These are phyloP conservation scores for Dolichoris vasculosae DNA, from an alignment of 1,140 invertebrate species.

Conservation along the genomic window DNA sequence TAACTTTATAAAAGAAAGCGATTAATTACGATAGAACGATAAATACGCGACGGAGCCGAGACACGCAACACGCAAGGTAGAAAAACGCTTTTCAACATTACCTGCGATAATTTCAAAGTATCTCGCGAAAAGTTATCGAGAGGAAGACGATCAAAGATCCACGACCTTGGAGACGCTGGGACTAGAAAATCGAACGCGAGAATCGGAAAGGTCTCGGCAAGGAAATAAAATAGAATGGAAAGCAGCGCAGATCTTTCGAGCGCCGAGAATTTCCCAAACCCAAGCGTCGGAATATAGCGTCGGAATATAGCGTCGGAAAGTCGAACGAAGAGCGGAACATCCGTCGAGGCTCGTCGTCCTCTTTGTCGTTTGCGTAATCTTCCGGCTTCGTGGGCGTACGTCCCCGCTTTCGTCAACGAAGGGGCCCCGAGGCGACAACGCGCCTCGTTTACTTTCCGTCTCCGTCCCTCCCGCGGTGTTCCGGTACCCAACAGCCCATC, in stretches of 20 bases:
- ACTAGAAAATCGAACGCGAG: no score
- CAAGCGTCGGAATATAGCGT: no score
- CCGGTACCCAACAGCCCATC: slow-evolving; percentile 54
- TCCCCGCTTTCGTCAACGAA: background rate
- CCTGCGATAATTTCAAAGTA: background rate
- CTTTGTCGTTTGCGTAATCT: slow-evolving; percentile 38
- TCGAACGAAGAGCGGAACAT: background rate
- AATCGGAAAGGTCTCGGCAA: no score
- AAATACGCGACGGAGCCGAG: background rate
- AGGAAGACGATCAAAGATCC: no score
- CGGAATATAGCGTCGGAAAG: slow-evolving; percentile 12
- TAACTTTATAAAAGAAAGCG: background rate
- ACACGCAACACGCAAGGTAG: no score
- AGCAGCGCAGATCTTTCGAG: no score
- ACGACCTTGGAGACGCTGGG: no score
- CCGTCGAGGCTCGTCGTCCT: background rate
- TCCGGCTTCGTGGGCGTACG: background rate
- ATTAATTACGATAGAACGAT: no score
- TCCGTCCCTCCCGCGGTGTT: no score
- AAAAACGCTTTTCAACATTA: no score
- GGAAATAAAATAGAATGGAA: no score
- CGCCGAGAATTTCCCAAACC: no score
- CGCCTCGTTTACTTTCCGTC: background rate
- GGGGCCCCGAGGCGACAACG: background rate
- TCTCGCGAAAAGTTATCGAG: background rate